Base-by-base conservation (phyloP, 2,888 invertebrate genomes). In the Galeopsomyia nigrocyanea region DNA sequence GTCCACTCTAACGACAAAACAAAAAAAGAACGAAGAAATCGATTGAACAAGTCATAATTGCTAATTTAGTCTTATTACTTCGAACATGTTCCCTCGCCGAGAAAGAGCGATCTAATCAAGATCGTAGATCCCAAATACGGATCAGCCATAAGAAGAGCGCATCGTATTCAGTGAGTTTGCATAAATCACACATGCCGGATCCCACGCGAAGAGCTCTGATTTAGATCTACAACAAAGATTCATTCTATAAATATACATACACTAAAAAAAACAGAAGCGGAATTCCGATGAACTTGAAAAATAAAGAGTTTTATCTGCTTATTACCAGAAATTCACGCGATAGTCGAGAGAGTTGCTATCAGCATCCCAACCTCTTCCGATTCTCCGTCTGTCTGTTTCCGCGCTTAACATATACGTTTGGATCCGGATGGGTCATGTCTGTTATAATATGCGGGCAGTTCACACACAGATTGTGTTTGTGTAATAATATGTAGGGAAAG, bases 1-100 rank as follows among this genome's bases (percentile, higher is more conserved):
- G n/a, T n/a, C n/a, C n/a, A n/a, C n/a, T n/a, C n/a, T n/a, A n/a
- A n/a, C n/a, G n/a, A n/a, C n/a, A n/a, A n/a, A n/a, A n/a, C n/a
- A n/a, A n/a, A n/a, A n/a, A 39, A 39, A 39, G 39, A 39, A 39
- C 7, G 39, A 39, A 39, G 13, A 39, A 10, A 39, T 39, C 39
- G 26, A n/a, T 71, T 22, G 62, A 67, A 62, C 62, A 71, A 62
- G 71, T 71, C 61, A 61, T 71, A 62, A 67, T 66, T 46, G n/a
- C 65, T 51, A 61, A 67, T 67, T 57, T 50, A 21, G 22, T 47
- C 26, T 19, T 31, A 50, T 61, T 71, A 62, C 71, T 62, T 62
- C 1, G 31, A 17, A 50, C 71, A 50, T 57, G 66, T 66, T 71
- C 66, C n/a, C n/a, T n/a, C n/a, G n/a, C n/a, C n/a, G n/a, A n/a